Evolutionary conservation across 2,888 invertebrate species (phyloP), one percentile per base, ranked within the genome.

Genomic region (Adelphocoris suturalis): DNA sequence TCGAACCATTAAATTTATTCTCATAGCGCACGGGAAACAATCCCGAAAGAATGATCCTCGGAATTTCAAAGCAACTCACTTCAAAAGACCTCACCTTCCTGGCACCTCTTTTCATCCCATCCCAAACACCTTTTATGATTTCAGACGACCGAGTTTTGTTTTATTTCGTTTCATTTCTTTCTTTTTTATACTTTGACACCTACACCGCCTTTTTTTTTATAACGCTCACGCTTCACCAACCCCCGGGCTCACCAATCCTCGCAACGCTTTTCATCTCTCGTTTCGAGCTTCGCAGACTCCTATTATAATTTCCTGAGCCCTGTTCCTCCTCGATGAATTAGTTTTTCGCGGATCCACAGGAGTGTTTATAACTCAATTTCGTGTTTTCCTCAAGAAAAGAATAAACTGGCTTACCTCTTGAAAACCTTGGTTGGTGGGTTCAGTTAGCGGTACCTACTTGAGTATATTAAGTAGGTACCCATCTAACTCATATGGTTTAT

Each of bases 271-370:
- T 23, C 68, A 68, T 68, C 68, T 68, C 68, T 19, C 68, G 16
- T 52, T 52, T 52, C 52, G 11, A 52, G 68, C 68, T 68, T 12
- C 68, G 68, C 68, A 23, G 23, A 23, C 23, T 68, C 23, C 23
- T 68, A 68, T 23, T 68, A 68, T 68, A 23, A 68, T 68, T 68
- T 27, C 68, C 68, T 5, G 3, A 68, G 68, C 23, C 7, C 68
- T 68, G 68, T 68, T 37, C 68, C 23, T 23, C 27, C 68, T 68
- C 68, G 68, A 68, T 23, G 68, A 68, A 68, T 68, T 68, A 68
- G 23, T 68, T 61, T 61, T 23, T 27, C 68, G 11, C 23, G 23
- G 23, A 68, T 23, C 68, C 68, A 9, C 68, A 27, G 68, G 68
- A 68, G 68, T 68, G 68, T 68, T 61, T 61, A 23, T 23, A 27